A percentile compares a stretch with the other conserved stretches of the same genome.
Evolutionary conservation across 92 coral and sea anemone species (phyloP).

Genomic region (Scolanthus callimorphus): DNA sequence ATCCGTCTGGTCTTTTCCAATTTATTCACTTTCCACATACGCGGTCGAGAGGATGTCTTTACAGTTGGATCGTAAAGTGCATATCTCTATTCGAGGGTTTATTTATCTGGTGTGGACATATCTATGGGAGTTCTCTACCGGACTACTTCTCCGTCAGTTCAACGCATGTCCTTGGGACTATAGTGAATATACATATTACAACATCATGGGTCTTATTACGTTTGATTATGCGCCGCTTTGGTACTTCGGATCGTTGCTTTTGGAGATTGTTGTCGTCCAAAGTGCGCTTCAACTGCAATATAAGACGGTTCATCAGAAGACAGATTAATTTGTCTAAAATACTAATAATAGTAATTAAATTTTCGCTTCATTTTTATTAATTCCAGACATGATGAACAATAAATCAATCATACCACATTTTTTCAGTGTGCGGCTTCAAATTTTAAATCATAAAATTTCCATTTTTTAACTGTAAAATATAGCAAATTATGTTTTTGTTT

Average conservation of each 20-base stretch:
- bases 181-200: conserved; percentile 74
- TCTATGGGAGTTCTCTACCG: conserved; percentile 88
- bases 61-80: conserved; percentile 61
- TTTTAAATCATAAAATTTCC: no score
- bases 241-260: conserved; percentile 75
- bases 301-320: conserved; percentile 9
- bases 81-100: conserved; percentile 69
- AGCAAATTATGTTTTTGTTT: no score
- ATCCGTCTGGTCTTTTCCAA: conserved; percentile 96
- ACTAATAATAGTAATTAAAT: no score
- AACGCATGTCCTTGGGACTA: conserved; percentile 99
- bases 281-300: conserved; percentile 87
- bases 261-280: conserved; percentile 82
- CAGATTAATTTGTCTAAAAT: no score
- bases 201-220: conserved; percentile 87
- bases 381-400: no score
- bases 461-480: no score
- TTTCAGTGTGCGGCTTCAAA: no score
- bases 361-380: no score
- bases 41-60: conserved; percentile 79
- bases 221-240: conserved; percentile 95
- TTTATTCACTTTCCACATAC: conserved; percentile 71
- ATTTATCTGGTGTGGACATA: conserved; percentile 86
- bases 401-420: no score
- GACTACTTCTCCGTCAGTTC: conserved; percentile 75